These are phyloP conservation scores for Oxytorus armatus DNA, from an alignment of 2,888 invertebrate genomes.

Conservation along the genomic window DNA sequence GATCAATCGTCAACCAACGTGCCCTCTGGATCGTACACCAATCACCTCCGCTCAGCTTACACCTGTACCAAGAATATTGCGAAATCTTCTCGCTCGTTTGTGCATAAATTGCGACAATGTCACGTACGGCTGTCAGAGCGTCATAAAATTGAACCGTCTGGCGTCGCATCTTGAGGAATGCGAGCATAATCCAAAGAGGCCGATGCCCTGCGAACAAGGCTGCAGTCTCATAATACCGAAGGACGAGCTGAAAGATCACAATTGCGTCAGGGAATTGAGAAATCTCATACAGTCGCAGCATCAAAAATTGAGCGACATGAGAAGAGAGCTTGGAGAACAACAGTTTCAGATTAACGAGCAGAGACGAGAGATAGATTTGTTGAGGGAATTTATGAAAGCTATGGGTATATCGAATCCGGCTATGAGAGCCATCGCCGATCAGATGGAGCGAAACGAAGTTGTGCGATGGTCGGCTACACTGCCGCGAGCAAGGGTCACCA, in stretches of 20 bases:
- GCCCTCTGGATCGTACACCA: constrained; percentile 96
- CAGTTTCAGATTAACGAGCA: constrained; percentile 95
- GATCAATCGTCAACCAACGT: constrained; percentile 96
- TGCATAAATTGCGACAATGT: constrained; percentile 97
- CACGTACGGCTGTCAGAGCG: constrained; percentile 92
- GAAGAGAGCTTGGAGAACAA: constrained; percentile 94
- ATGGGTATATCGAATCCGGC: constrained; percentile 96
- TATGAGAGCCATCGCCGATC: constrained; percentile 96
- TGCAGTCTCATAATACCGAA: constrained; percentile 98
- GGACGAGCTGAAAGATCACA: constrained; percentile 97
- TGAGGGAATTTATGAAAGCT: constrained; percentile 97
- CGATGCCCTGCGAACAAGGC: constrained; percentile 96
- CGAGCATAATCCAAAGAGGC: constrained; percentile 97
- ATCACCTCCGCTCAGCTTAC: constrained; percentile 95
- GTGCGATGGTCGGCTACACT: constrained; percentile 94
- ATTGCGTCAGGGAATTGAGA: constrained; percentile 95
- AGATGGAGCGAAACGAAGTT: constrained; percentile 97
- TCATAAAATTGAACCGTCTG: constrained; percentile 94
- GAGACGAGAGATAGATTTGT: constrained; percentile 93
- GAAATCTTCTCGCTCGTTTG: constrained; percentile 95
- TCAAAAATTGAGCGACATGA: constrained; percentile 93
- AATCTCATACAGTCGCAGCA: constrained; percentile 94
- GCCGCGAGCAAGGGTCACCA: constrained; percentile 94
- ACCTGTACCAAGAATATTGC: constrained; percentile 96
- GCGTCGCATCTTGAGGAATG: constrained; percentile 96